A percentile compares a stretch with the other conserved stretches of the same genome.
Conservation (phyloP, 2,797 vertebrate genomes). For the Ceryle rudis region DNA sequence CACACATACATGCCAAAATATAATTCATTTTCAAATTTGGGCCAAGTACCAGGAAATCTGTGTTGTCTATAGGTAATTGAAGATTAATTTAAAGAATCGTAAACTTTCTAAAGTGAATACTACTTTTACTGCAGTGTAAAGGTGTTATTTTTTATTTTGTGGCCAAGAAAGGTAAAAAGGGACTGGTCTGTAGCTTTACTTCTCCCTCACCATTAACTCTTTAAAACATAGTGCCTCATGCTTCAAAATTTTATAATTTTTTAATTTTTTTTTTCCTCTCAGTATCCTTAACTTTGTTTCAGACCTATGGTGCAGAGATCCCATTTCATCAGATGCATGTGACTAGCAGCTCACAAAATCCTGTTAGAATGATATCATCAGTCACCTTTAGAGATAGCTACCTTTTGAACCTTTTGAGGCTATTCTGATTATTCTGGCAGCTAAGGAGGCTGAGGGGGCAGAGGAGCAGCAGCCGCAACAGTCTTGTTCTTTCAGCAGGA, state of each 20-base stretch:
- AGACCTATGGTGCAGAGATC: background rate
- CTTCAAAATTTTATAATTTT: background rate
- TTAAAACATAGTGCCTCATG: background rate
- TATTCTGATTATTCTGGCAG: background rate
- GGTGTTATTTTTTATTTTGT: background rate
- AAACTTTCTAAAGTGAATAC: background rate
- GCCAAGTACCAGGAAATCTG: background rate
- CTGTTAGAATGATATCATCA: background rate
- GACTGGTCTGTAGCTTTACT: background rate
- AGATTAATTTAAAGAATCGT: background rate
- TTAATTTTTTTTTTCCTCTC: background rate
- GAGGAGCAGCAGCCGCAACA: background rate
- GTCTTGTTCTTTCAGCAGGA: background rate
- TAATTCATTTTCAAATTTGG: background rate
- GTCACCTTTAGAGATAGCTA: background rate
- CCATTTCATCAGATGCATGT: background rate
- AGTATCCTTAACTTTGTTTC: background rate
- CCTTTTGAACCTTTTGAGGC: background rate
- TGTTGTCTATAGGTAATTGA: background rate
- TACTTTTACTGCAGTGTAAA: background rate
- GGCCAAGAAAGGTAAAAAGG: background rate
- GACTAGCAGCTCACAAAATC: background rate
- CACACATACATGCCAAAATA: background rate
- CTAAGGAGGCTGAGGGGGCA: background rate
- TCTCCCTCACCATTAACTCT: background rate